Evolutionary conservation across 2,888 invertebrate genomes (phyloP), one percentile per base, ranked within the genome.

Genomic region (Dicycla oo): DNA sequence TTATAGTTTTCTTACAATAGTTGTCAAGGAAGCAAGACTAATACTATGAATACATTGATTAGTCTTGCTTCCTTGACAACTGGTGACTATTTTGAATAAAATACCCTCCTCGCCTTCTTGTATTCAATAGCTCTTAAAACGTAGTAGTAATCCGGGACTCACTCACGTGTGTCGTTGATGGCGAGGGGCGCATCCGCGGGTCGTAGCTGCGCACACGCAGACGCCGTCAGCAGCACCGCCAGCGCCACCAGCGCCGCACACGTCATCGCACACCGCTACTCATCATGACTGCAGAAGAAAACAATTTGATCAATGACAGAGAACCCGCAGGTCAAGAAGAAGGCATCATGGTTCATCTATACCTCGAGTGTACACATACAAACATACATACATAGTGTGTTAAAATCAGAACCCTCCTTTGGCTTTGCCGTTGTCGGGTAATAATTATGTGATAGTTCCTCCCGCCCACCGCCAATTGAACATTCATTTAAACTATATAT

Each of bases 81-180:
- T 38, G 38, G 38, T 38, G 38, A 38, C 38, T 38, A 38, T 38
- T 38, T 38, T 38, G 8, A 38, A 7, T 38, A 38, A 38, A 38
- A 8, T 38, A 8, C 8, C 38, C 38, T 38, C 38, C 8, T 38
- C 38, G 7, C 38, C 38, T 38, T 38, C 38, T 38, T 53, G 18
- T 49, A 69, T 49, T 3, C 30, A 20, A 23, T 34, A 38, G 15
- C 23, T 56, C 56, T 49, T 58, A 75, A 64, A 68, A 40, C 23
- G 15, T 57, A 40, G 56, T 64, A 81, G 61, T 64, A 72, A 60
- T 72, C 73, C 69, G 82, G 72, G 87, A 91, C 90, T 92, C 89
- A 93, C 95, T 93, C 90, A 95, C 95, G 93, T 93, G 95, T 95
- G 88, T 95, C 94, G 93, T 95, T 95, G 88, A 91, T 84, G 78